These are phyloP conservation scores for Catharus minimus DNA, from an alignment of 2,113 vertebrate genomes.

Conservation along the genomic window DNA sequence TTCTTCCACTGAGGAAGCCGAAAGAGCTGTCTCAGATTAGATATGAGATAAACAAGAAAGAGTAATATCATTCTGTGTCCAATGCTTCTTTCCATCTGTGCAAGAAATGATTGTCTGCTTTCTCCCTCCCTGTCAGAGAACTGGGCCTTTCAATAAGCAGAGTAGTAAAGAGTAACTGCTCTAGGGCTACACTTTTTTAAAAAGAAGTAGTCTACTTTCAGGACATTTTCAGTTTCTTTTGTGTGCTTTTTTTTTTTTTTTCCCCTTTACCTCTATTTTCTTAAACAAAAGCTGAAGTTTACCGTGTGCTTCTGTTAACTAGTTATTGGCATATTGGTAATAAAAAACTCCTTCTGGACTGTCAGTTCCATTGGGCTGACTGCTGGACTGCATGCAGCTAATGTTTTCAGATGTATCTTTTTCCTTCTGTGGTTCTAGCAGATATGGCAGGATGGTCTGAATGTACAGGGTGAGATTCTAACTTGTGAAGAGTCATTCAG, in stretches of 20 bases:
- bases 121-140: not conserved
- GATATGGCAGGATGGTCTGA: not conserved
- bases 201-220: not conserved
- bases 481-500: not conserved
- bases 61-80: not conserved
- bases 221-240: not conserved
- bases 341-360: not conserved
- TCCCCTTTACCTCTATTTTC: no score
- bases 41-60: slow-evolving; percentile 6
- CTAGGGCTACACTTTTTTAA: not conserved
- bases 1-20: not conserved
- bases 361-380: not conserved
- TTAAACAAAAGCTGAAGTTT: not conserved
- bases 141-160: not conserved
- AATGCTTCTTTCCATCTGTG: not conserved
- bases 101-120: not conserved
- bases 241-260: no score
- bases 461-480: not conserved
- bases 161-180: not conserved
- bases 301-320: not conserved
- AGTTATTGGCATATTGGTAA: not conserved
- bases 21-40: not conserved
- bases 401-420: not conserved
- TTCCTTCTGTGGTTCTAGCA: not conserved
- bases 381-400: not conserved